phyloP scores from a whole-genome alignment of 2,113 vertebrate genomes.

The Macrotis lagotis region DNA sequence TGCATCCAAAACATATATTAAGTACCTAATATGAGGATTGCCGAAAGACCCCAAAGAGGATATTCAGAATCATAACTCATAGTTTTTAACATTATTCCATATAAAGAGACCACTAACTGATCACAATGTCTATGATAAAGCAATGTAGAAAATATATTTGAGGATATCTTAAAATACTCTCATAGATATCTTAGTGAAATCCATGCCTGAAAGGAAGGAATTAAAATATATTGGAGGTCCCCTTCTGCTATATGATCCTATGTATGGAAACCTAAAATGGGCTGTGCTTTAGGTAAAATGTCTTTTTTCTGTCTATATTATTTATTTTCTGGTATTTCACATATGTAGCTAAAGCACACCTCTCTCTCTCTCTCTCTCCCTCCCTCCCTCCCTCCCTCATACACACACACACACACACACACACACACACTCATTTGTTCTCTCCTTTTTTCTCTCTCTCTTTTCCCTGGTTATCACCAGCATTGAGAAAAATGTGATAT shows the following conservation, averaged over 20 bases:
- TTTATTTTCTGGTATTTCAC: not conserved
- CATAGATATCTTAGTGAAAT: not conserved
- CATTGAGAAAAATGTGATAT: not conserved
- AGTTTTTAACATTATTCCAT: not conserved
- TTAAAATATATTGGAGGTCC: not conserved
- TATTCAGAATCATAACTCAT: not conserved
- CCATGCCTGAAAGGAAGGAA: not conserved
- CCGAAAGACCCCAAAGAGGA: not conserved
- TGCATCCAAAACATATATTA: not conserved
- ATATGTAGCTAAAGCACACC: conserved; percentile 4
- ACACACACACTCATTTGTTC: too few species aligned
- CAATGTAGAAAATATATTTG: not conserved
- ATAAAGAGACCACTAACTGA: not conserved
- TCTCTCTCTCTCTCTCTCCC: not conserved
- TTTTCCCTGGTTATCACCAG: not conserved
- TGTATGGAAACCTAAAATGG: not conserved
- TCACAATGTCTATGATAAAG: not conserved
- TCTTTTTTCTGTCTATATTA: not conserved
- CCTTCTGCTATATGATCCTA: not conserved
- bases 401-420: too few species aligned
- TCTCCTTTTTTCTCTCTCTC: not conserved
- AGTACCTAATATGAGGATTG: not conserved
- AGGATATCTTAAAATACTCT: not conserved
- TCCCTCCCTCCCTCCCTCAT: not conserved
- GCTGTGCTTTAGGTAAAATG: not conserved